These are phyloP conservation scores for Oryzias melastigma DNA, from an alignment of 2,113 vertebrate genomes.

Conservation along the genomic window DNA sequence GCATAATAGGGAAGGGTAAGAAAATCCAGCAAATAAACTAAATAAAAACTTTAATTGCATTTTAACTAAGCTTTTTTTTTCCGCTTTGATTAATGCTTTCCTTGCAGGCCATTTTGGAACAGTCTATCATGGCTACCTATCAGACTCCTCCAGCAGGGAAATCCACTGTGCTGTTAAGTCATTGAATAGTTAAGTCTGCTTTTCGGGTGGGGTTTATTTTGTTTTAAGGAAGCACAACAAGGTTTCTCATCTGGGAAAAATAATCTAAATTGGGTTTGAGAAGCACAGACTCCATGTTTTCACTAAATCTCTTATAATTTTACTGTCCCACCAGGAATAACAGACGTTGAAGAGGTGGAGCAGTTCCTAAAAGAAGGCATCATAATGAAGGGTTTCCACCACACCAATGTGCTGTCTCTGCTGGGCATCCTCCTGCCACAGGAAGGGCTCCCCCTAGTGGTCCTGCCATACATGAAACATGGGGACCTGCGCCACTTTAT, in stretches of 20 bases:
- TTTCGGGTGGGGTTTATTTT: not conserved
- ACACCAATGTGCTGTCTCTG: constrained; percentile 89
- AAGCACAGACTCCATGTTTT: too few relatives aligned
- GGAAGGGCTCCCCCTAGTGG: constrained; percentile 87
- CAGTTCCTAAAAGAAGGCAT: constrained; percentile 94
- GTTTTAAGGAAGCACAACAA: not conserved
- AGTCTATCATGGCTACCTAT: constrained; percentile 91
- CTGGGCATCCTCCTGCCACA: constrained; percentile 88
- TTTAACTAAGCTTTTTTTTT: not conserved
- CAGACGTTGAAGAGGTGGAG: constrained; percentile 92
- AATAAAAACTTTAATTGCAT: not conserved
- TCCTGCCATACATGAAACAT: constrained; percentile 94
- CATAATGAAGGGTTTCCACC: constrained; percentile 94
- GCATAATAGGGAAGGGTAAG: constrained; percentile 92
- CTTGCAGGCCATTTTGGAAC: constrained; percentile 91
- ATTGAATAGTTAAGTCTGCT: constrained; percentile 86
- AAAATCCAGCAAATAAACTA: not conserved
- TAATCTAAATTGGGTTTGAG: too few relatives aligned
- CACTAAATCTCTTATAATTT: too few relatives aligned
- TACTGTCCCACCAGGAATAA: constrained; percentile 81
- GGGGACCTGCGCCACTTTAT: constrained; percentile 94
- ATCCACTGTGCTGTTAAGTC: constrained; percentile 94
- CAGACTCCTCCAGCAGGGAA: constrained; percentile 77
- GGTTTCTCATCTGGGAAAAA: not conserved
- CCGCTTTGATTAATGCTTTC: not conserved